These are phyloP conservation scores for Odontamblyopus lacepedii DNA, from an alignment of 2,797 vertebrate species.

Conservation along the genomic window DNA sequence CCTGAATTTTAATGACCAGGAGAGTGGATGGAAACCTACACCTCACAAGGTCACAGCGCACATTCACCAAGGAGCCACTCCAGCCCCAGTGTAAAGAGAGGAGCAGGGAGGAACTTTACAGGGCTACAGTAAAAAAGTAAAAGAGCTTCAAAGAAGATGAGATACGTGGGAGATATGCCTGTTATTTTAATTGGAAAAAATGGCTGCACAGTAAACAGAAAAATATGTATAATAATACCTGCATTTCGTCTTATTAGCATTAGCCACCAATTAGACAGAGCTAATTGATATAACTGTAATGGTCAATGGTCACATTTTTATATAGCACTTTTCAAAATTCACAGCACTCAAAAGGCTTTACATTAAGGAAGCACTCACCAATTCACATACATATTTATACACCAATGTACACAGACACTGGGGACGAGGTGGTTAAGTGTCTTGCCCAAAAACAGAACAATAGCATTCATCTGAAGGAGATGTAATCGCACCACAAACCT, in stretches of 20 bases:
- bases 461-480: too few relatives aligned
- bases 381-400: too few relatives aligned
- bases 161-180: not conserved
- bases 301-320: too few relatives aligned
- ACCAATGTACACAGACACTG: too few relatives aligned
- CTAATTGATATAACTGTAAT: not conserved
- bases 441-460: too few relatives aligned
- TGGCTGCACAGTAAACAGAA: not conserved
- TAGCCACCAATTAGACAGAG: not conserved
- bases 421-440: too few relatives aligned
- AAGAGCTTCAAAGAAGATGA: not conserved
- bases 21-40: constrained; percentile 53
- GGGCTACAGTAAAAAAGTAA: not conserved
- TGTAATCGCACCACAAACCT: too few relatives aligned
- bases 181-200: not conserved
- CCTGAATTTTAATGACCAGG: constrained; percentile 55
- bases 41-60: constrained; percentile 72
- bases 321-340: too few relatives aligned
- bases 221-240: not conserved
- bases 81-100: not conserved
- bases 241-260: not conserved
- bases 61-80: constrained; percentile 43
- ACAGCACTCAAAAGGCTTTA: too few relatives aligned
- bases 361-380: too few relatives aligned
- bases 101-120: constrained; percentile 1